phyloP scores from a whole-genome alignment of 1,140 invertebrate genomes.

The Achroia grisella region DNA sequence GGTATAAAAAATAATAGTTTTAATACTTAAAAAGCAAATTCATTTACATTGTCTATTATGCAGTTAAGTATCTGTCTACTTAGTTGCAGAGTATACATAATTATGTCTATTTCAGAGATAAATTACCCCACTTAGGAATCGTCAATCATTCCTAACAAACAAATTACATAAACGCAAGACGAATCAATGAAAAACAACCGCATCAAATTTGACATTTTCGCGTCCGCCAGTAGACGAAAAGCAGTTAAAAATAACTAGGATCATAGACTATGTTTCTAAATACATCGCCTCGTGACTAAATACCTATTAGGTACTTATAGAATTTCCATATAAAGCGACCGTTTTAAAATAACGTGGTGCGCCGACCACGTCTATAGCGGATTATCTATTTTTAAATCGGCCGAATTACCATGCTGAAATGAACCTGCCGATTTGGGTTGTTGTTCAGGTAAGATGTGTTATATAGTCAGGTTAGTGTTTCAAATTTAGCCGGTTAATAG shows the following conservation, averaged over 20 bases:
- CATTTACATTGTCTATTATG: no score
- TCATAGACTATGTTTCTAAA: conserved; percentile 26
- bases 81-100: no score
- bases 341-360: neutral
- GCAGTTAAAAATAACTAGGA: conserved; percentile 35
- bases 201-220: conserved; percentile 37
- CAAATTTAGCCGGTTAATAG: conserved; percentile 17
- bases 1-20: no score
- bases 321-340: conserved; percentile 4
- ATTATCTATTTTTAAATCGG: neutral
- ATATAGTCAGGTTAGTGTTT: conserved; percentile 4
- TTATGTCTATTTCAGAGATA: no score
- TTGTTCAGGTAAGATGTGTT: conserved; percentile 1
- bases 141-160: no score
- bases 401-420: neutral
- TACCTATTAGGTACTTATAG: conserved; percentile 8
- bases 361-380: neutral
- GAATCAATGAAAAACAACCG: conserved; percentile 5
- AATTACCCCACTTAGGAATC: no score
- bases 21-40: no score
- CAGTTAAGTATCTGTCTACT: no score
- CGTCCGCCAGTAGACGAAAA: conserved; percentile 32
- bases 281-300: conserved; percentile 34
- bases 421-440: neutral
- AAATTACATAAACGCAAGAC: neutral